phyloP scores from a whole-genome alignment of 1,140 invertebrate genomes.

The Drosophila sproati region DNA sequence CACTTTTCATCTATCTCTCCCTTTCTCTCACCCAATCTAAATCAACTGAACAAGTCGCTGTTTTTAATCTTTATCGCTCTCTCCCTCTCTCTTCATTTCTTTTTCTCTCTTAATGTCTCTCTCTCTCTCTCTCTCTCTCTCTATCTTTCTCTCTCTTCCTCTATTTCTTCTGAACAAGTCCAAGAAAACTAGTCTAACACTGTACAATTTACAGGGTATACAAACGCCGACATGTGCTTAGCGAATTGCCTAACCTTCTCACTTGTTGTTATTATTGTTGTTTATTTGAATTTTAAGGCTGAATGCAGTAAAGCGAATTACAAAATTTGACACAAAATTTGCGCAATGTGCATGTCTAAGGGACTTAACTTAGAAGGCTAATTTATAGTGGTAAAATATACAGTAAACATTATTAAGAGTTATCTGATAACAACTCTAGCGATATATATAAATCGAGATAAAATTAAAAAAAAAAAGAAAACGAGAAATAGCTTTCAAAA shows the following conservation, averaged over 20 bases:
- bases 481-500: no score
- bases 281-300: slow-evolving; percentile 36
- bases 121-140: no score
- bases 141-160: no score
- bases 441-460: not conserved
- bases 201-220: slow-evolving; percentile 9
- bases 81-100: no score
- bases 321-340: slow-evolving; percentile 24
- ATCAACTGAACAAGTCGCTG: no score
- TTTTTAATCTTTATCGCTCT: no score
- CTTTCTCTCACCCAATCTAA: no score
- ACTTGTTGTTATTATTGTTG: slow-evolving; percentile 25
- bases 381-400: not conserved
- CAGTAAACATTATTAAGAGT: not conserved
- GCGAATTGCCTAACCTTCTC: not conserved
- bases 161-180: no score
- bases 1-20: no score
- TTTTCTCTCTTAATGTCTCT: no score
- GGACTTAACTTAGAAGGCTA: not conserved
- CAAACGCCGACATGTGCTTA: no score
- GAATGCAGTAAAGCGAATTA: slow-evolving; percentile 38
- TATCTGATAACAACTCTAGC: not conserved
- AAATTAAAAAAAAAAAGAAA: not conserved
- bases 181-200: no score
- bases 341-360: slow-evolving; percentile 14